These are phyloP conservation scores for Cnemophilus loriae DNA, from an alignment of 2,113 vertebrate genomes.

Conservation along the genomic window DNA sequence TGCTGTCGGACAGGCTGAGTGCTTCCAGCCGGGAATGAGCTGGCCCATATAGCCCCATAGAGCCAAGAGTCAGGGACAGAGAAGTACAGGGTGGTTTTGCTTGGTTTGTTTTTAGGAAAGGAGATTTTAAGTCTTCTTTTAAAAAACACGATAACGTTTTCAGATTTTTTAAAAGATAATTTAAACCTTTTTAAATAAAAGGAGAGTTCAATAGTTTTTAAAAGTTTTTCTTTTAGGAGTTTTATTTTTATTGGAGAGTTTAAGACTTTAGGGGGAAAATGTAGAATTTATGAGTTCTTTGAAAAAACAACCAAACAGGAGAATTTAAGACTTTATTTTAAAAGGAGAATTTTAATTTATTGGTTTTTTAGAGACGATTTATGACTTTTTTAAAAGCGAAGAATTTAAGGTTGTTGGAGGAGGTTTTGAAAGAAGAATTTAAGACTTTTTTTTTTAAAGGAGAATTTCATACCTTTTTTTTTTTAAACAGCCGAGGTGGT, in stretches of 20 bases:
- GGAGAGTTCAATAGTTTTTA: neutral
- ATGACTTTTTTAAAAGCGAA: neutral
- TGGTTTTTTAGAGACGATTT: neutral
- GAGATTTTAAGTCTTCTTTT: neutral
- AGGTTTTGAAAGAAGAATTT: neutral
- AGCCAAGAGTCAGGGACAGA: accelerated
- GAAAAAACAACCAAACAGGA: neutral
- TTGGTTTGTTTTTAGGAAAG: neutral
- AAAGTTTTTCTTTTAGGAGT: neutral
- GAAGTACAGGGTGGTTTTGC: neutral
- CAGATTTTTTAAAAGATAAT: neutral
- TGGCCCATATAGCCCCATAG: accelerated
- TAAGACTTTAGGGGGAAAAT: neutral
- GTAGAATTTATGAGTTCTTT: neutral
- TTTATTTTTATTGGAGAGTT: neutral
- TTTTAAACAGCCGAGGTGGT: neutral
- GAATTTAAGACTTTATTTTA: neutral
- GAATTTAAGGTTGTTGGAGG: neutral
- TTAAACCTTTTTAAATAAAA: neutral
- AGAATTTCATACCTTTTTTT: neutral
- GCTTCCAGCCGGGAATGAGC: accelerated
- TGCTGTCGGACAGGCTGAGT: accelerated
- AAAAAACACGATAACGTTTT: neutral
- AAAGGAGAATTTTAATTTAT: neutral
- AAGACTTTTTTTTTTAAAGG: neutral